Evolutionary conservation across 2,113 vertebrate species (phyloP).

Genomic region (Ciconia boyciana): DNA sequence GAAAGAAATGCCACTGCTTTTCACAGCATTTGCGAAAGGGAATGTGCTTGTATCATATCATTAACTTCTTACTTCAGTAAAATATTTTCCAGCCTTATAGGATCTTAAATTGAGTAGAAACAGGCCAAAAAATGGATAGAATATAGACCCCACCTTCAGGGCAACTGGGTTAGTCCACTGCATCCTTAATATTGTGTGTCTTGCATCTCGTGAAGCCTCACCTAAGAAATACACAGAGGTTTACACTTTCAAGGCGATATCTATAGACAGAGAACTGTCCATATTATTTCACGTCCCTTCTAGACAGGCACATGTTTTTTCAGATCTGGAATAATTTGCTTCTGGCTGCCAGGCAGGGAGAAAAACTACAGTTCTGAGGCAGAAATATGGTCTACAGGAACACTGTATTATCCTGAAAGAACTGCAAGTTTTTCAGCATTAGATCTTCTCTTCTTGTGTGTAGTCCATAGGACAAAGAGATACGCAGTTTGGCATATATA

Average conservation of each 20-base stretch:
- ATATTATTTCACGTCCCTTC: not conserved
- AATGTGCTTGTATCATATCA: not conserved
- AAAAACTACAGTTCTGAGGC: not conserved
- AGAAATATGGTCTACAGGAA: not conserved
- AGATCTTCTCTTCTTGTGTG: not conserved
- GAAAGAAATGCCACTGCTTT: not conserved
- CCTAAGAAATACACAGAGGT: not conserved
- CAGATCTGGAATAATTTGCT: not conserved
- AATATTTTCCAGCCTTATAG: not conserved
- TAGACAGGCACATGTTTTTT: not conserved
- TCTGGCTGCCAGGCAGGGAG: not conserved
- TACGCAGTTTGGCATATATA: not conserved
- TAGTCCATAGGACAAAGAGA: not conserved
- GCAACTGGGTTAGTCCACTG: not conserved
- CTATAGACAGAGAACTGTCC: not conserved
- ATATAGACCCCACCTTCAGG: not conserved
- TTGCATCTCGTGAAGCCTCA: not conserved
- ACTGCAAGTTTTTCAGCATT: not conserved
- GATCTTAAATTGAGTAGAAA: not conserved
- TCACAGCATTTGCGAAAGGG: not conserved
- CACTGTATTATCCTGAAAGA: not conserved
- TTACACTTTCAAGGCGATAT: not conserved
- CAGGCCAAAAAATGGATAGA: not conserved
- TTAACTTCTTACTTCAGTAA: not conserved
- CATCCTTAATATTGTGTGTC: not conserved